Base-by-base conservation (phyloP, 2,113 vertebrate genomes). In the Mustela nigripes region DNA sequence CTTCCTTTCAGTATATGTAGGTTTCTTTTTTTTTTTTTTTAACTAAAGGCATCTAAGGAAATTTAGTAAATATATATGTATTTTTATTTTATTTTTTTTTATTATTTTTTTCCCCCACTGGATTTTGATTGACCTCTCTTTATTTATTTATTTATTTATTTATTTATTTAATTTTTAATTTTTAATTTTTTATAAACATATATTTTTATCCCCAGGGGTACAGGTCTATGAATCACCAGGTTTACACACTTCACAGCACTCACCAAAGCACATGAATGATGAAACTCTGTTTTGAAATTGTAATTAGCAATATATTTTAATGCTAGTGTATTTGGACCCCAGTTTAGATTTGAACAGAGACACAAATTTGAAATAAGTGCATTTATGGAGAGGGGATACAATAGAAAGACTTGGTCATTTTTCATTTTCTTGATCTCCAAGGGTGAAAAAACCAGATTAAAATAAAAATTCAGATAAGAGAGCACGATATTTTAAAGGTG, bases 351-450 rank as follows among this genome's bases (percentile, higher is more conserved):
- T 91, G 31, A 86, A 83, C 28, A 93, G n/a, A 78, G 78, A 18
- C 11, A 83, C 4, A 45, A 33, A 19, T 93, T 88, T 85, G 53
- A 91, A 93, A 73, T 86, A 81, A 65, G 33, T 67, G 19, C 24
- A 65, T 65, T 56, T 56, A 45, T 87, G 78, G 31, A 91, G 16
- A 83, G 4, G 1, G 21, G 39, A 67, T 18, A 8, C 19, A 90
- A 8, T 42, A 85, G 65, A 24, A 94, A 87, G 85, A 83, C 2
- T 56, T 2, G 5, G 0, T 65, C 39, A 18, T 69, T 78, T 87
- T 79, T 85, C 71, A 76, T 84, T 88, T 92, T 63, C 19, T 94
- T 71, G 4, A 92, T 79, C 39, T 94, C 11, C 28, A 85, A 31
- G 12, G 16, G 76, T 28, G 28, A 56, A 87, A 69, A 89, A 67